Conservation (phyloP, 2,797 vertebrate species). For the Triplophysa yarkandensis region DNA sequence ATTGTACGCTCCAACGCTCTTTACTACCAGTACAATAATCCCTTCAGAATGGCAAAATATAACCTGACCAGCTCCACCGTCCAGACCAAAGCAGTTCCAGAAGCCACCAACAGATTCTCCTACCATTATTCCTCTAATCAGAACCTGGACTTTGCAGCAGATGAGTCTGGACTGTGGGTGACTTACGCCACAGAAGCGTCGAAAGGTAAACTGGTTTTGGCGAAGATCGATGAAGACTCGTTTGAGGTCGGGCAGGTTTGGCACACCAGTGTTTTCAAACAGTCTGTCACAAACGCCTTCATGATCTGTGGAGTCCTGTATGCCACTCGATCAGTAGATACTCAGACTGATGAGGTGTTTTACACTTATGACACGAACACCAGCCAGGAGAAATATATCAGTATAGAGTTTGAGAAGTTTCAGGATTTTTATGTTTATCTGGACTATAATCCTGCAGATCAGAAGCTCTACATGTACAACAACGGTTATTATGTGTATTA, state of each 20-base stretch:
- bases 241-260: conserved; percentile 58
- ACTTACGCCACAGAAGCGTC: conserved; percentile 71
- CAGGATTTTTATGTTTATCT: conserved; percentile 50
- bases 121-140: conserved; percentile 68
- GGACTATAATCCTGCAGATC: conserved; percentile 59
- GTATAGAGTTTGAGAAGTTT: conserved; percentile 53
- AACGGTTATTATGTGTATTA: conserved; percentile 60
- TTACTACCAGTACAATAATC: conserved; percentile 68
- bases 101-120: conserved; percentile 71
- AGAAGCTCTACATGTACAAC: conserved; percentile 60
- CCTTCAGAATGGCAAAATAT: conserved; percentile 69
- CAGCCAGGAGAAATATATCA: conserved; percentile 46
- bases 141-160: conserved; percentile 77
- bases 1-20: conserved; percentile 72
- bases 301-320: conserved; percentile 67
- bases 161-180: conserved; percentile 79
- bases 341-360: conserved; percentile 58
- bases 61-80: conserved; percentile 64
- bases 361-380: conserved; percentile 54
- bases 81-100: conserved; percentile 61
- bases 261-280: conserved; percentile 62
- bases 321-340: conserved; percentile 48
- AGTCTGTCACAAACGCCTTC: conserved; percentile 67
- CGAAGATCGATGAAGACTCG: conserved; percentile 66
- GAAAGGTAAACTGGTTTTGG: conserved; percentile 69